Base-by-base conservation (phyloP, 2,113 vertebrate genomes). In the Aythya baeri region DNA sequence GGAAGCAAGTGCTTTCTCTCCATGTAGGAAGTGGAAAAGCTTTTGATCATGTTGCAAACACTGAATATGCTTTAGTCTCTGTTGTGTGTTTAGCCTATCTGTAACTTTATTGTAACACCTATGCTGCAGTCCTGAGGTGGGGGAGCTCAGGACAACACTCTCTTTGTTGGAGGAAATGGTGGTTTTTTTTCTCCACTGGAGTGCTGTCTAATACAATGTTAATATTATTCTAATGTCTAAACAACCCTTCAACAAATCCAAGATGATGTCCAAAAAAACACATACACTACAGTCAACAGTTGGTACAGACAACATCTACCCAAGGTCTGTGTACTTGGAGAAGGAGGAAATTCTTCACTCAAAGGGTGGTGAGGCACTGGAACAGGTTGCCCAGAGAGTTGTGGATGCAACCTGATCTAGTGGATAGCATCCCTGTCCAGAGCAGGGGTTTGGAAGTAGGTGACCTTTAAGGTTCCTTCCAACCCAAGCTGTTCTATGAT, bases 221-320 rank as follows among this genome's bases (percentile, higher is more conserved):
- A n/a, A 55, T 88, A 66, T 62, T 86, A 32, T 49, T 86, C 29
- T 78, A 59, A 67, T 21, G 3, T 44, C 74, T 67, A 67, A 75
- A 36, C 16, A 52, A 4, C 32, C 46, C 26, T 27, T 78, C 49
- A 36, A 17, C 13, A 20, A 71, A 75, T 55, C 16, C 21, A 65
- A 75, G n/a, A 76, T 14, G 1, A 80, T 38, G 17, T 58, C 52
- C 78, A 23, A 23, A 80, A 73, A 61, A 59, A 32, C 41, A 55
- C 0, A 0, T 11, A 6, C 5, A 44, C 14, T 49, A 49, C 46
- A 22, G 20, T 22, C 46, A 11, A 49, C 20, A 62, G 82, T 84
- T n/a, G 26, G 49, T 22, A 32, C 11, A 71, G 32, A 23, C 18
- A 54, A 8, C 13, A 55, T n/a, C 57, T 63, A 63, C 17, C 6